Evolutionary conservation across 2,113 vertebrate species (phyloP).

Genomic region (Nettapus auritus): DNA sequence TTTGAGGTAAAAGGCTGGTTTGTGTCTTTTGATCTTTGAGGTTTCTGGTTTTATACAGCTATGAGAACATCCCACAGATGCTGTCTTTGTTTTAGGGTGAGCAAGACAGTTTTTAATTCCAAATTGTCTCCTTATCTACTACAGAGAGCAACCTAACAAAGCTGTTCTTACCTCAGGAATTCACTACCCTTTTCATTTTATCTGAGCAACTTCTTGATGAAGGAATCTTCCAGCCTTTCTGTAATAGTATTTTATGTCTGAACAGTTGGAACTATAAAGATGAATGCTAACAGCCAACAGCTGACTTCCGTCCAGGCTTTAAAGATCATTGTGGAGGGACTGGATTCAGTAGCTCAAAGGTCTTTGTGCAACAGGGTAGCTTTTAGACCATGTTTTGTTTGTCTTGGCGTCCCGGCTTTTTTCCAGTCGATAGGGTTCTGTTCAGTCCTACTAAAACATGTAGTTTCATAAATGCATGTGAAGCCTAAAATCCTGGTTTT

Average conservation of each 20-base stretch:
- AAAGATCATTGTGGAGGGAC: neutral
- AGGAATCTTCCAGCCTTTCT: neutral
- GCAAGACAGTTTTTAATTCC: neutral
- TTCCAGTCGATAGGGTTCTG: neutral
- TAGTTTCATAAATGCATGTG: neutral
- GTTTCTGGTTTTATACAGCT: slow-evolving; percentile 8
- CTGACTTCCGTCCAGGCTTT: neutral
- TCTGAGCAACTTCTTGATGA: neutral
- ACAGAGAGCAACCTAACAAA: neutral
- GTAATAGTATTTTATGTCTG: neutral
- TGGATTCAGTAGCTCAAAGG: neutral
- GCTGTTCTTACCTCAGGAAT: neutral
- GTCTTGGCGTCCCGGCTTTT: neutral
- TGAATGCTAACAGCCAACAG: neutral
- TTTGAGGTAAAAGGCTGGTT: neutral
- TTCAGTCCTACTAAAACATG: neutral
- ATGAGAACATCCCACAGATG: neutral
- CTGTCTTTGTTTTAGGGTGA: neutral
- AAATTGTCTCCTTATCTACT: neutral
- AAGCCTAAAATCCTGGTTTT: neutral
- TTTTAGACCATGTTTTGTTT: neutral
- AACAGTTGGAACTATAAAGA: neutral
- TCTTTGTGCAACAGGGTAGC: neutral
- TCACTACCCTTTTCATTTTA: neutral
- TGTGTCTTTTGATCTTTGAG: neutral